Evolutionary conservation across 2,888 invertebrate species (phyloP).

Genomic region (Aporophyla nigra): DNA sequence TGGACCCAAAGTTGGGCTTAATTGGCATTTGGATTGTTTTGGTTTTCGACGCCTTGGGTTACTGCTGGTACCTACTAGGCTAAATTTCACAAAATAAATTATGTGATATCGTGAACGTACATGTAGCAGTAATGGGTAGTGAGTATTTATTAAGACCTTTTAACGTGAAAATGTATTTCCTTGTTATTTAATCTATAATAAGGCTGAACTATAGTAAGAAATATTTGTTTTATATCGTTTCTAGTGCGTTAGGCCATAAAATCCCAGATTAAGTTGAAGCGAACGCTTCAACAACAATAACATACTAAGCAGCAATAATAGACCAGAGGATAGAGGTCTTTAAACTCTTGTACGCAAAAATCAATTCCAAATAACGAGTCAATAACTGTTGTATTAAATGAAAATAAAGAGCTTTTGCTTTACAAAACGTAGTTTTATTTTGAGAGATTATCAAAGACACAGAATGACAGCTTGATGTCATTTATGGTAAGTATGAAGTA

Average conservation of each 20-base stretch:
- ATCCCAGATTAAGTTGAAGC: neutral
- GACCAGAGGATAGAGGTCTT: no score
- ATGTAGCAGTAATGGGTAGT: neutral
- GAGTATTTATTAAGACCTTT: neutral
- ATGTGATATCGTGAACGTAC: neutral
- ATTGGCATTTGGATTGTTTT: constrained; percentile 43
- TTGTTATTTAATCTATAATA: neutral
- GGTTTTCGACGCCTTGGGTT: constrained; percentile 20
- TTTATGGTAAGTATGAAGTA: no score
- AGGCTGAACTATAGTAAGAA: no score
- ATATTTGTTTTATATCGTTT: neutral
- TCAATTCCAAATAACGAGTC: neutral
- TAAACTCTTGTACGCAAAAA: neutral
- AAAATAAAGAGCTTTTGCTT: no score
- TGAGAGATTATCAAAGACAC: no score
- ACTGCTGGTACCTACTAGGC: neutral
- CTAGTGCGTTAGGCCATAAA: neutral
- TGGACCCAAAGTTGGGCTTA: constrained; percentile 69
- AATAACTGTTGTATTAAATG: no score
- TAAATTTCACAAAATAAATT: constrained; percentile 9
- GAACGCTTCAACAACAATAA: neutral
- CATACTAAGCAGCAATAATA: neutral
- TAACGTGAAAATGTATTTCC: neutral
- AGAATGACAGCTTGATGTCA: no score
- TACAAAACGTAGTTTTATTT: no score